Conservation (phyloP, 2,113 vertebrate species). For the Pseudolaguvia tuberculata region DNA sequence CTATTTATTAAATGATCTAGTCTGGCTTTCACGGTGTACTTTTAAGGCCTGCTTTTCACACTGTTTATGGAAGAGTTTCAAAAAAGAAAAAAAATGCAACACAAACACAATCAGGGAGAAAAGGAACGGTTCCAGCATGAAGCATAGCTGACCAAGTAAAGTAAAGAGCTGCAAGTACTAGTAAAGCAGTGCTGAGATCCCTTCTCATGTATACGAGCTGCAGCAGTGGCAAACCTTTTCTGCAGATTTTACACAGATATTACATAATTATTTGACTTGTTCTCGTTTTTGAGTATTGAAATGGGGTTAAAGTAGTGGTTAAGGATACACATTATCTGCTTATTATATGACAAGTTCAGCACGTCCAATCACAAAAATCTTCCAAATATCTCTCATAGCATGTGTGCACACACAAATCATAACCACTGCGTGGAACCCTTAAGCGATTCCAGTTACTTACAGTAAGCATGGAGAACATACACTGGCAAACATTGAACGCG, state of each 20-base stretch:
- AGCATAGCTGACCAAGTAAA: not conserved
- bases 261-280: not conserved
- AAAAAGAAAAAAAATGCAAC: not conserved
- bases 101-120: slow-evolving; percentile 4
- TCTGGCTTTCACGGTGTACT: not conserved
- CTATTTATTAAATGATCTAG: slow-evolving; percentile 1
- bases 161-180: not conserved
- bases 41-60: slow-evolving; percentile 20
- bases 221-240: not conserved
- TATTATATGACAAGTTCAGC: not conserved
- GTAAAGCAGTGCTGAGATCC: not conserved
- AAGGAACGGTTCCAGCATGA: slow-evolving; percentile 10
- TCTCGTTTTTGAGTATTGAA: not conserved
- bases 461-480: slow-evolving; percentile 97
- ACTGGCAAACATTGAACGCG: slow-evolving; percentile 97
- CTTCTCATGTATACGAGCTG: not conserved
- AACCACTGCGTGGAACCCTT: not conserved
- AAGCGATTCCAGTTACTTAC: slow-evolving; percentile 64
- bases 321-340: not conserved
- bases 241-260: not conserved
- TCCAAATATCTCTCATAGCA: not conserved
- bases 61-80: slow-evolving; percentile 4
- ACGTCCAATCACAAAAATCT: not conserved
- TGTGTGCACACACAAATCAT: not conserved
- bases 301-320: not conserved